These are phyloP conservation scores for Myocastor coypus DNA, from an alignment of 2,113 vertebrate genomes.

Conservation along the genomic window DNA sequence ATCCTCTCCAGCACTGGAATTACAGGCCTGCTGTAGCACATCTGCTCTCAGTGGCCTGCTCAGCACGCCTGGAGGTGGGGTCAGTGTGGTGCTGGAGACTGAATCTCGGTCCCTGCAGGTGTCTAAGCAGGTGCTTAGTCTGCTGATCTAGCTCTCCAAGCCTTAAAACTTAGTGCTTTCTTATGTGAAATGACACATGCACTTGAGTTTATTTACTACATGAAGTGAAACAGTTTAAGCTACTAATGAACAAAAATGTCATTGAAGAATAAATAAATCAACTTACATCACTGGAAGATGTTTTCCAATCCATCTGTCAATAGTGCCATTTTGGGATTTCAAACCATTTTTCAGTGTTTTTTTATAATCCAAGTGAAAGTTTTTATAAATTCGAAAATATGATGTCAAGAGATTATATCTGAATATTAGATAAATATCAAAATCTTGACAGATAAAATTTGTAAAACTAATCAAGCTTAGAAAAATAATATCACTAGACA, in stretches of 20 bases:
- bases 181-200: background rate
- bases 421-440: slow-evolving; percentile 28
- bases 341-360: background rate
- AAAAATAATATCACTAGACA: background rate
- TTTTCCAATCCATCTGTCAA: slow-evolving; percentile 49
- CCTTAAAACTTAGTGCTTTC: background rate
- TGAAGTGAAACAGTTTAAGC: slow-evolving; percentile 39
- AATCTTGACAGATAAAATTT: slow-evolving; percentile 33
- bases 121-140: too few relatives aligned
- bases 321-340: slow-evolving; percentile 8
- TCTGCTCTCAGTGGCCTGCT: too few relatives aligned
- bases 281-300: background rate
- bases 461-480: background rate
- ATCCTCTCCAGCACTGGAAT: too few relatives aligned
- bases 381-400: slow-evolving; percentile 15
- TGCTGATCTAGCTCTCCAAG: too few relatives aligned
- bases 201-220: slow-evolving; percentile 23
- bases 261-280: background rate
- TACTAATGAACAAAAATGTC: slow-evolving; percentile 58
- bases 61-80: too few relatives aligned
- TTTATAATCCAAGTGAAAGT: slow-evolving; percentile 3
- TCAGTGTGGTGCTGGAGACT: too few relatives aligned
- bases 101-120: too few relatives aligned
- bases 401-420: background rate
- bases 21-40: too few relatives aligned